Evolutionary conservation across 2,113 vertebrate species (phyloP).

Genomic region (Macquaria ambigua): DNA sequence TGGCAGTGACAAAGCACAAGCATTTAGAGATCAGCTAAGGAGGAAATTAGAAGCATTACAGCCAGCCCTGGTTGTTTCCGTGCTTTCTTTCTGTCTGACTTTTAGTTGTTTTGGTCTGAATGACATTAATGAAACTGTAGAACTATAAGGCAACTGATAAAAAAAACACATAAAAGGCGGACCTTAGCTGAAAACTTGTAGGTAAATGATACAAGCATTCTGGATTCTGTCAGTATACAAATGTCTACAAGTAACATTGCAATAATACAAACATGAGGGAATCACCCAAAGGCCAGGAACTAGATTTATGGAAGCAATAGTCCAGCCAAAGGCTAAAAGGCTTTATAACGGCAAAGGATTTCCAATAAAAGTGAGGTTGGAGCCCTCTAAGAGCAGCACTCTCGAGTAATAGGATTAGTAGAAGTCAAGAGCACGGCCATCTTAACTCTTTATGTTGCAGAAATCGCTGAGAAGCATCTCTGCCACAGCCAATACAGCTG

Average conservation of each 20-base stretch:
- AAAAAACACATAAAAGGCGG: conserved; percentile 28
- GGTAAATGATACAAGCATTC: conserved; percentile 16
- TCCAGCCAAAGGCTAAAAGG: conserved; percentile 84
- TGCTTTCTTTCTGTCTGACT: conserved; percentile 54
- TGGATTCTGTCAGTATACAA: conserved; percentile 47
- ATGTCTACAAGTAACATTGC: conserved; percentile 59
- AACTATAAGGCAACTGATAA: conserved; percentile 22
- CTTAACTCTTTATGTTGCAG: conserved; percentile 79
- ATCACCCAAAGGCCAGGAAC: conserved; percentile 61
- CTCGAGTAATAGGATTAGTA: conserved; percentile 85
- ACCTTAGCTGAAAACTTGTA: conserved; percentile 19
- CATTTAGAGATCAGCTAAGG: conserved; percentile 80
- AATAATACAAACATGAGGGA: conserved; percentile 73
- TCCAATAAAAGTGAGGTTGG: conserved; percentile 84
- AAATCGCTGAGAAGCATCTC: conserved; percentile 81
- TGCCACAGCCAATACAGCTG: conserved; percentile 56
- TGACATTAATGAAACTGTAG: conserved; percentile 52
- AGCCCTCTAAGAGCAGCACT: conserved; percentile 82
- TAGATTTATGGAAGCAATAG: conserved; percentile 81
- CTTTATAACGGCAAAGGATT: conserved; percentile 83
- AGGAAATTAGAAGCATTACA: conserved; percentile 80
- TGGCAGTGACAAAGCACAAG: conserved; percentile 83
- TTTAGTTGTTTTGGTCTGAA: conserved; percentile 53
- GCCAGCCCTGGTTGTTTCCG: conserved; percentile 51
- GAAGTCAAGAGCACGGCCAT: conserved; percentile 79